Base-by-base conservation (phyloP, 2,888 invertebrate genomes). In the Cheilosia variabilis region DNA sequence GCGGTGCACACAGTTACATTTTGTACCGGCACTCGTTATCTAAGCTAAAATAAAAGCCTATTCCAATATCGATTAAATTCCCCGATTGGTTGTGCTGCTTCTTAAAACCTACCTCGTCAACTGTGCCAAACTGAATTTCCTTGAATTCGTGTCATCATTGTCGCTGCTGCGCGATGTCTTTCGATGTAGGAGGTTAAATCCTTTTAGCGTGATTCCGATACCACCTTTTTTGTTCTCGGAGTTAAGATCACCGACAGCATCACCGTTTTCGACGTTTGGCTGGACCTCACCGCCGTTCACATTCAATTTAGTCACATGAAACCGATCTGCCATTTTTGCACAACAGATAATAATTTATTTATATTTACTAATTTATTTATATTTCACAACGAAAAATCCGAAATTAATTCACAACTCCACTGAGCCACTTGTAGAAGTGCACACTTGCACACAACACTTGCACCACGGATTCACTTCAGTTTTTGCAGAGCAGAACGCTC, bases 41-140 rank as follows among this genome's bases (percentile, higher is more conserved):
- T 10, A 34, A 34, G 10, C 34, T 3, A 10, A 34, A 37, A 0
- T 10, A 4, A 1, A 13, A 37, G 13, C 10, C 10, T 10, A 10
- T 37, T 37, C 37, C 13, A 37, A 4, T 37, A 37, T 37, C 10
- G 34, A 34, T 9, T 9, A 2, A 34, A 34, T 10, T 34, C 10
- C 10, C 2, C 6, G 7, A 50, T 19, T 50, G 9, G 19, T 19
- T 9, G 19, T 10, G 4, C 13, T 24, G 13, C 22, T 5, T 24
- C 7, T 3, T 9, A 10, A 37, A 76, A 89, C 91, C 81, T 89
- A 92, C 92, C 91, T 91, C 75, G 92, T 91, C 24, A 92, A 84
- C 75, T 92, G 92, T 3, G 91, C 92, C 88, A 92, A 89, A 87
- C 92, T 92, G 76, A 90, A 92, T 81, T 92, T 92, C 9, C 92